phyloP scores from a whole-genome alignment of 2,888 invertebrate genomes.

The Morinoia aosen region DNA sequence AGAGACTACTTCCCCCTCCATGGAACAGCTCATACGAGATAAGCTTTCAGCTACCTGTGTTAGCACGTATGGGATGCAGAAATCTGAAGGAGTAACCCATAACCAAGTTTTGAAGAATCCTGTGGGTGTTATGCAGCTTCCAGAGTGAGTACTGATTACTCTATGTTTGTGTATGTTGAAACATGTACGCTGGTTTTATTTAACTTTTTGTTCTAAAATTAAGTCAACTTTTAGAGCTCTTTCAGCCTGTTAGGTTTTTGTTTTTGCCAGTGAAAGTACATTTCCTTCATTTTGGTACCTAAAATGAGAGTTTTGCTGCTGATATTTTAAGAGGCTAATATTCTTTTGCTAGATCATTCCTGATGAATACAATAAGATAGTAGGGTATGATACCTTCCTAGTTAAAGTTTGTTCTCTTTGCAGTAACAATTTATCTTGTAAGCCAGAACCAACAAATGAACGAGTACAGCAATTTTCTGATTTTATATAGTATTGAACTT shows the following conservation, averaged over 20 bases:
- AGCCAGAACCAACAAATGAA: too few species aligned
- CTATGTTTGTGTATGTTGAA: too few species aligned
- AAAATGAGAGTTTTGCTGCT: too few species aligned
- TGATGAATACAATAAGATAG: too few species aligned
- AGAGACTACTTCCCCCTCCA: neutral
- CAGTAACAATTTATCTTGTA: too few species aligned
- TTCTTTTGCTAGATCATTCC: too few species aligned
- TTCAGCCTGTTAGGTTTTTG: neutral
- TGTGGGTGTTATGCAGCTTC: constrained; percentile 48
- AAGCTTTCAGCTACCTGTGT: neutral
- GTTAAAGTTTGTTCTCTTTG: too few species aligned
- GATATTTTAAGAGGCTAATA: too few species aligned
- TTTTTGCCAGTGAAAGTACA: neutral
- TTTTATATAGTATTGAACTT: too few species aligned
- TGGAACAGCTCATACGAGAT: neutral
- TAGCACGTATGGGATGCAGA: neutral
- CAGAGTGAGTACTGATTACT: constrained; percentile 30
- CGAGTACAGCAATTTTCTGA: too few species aligned
- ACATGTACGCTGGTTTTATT: neutral
- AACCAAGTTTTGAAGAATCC: constrained; percentile 19
- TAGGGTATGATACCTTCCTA: too few species aligned
- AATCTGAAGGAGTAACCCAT: neutral
- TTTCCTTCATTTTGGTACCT: too few species aligned
- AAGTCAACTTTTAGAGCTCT: neutral
- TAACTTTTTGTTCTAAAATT: neutral